Conservation (phyloP, 2,888 invertebrate genomes). For the Agrilus biguttatus region DNA sequence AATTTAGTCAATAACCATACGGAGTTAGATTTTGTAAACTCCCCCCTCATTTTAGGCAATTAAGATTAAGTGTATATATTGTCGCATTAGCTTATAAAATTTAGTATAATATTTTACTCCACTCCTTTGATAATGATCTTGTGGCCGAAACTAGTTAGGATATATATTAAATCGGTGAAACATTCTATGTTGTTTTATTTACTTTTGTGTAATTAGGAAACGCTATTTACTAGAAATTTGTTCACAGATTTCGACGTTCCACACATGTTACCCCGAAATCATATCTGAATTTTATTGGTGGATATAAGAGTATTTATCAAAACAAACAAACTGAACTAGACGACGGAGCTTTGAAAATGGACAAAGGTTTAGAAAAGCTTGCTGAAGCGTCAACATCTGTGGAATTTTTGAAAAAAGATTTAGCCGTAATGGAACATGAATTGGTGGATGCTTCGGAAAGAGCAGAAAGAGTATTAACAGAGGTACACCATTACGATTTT, state of each 20-base stretch:
- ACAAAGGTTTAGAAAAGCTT: slow-evolving; percentile 86
- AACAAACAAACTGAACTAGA: slow-evolving; percentile 80
- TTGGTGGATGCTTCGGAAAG: slow-evolving; percentile 84
- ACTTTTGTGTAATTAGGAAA: no score
- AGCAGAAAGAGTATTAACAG: slow-evolving; percentile 73
- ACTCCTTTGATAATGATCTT: no score
- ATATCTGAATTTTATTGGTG: slow-evolving; percentile 86
- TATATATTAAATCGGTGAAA: no score
- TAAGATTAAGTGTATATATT: no score
- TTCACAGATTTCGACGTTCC: slow-evolving; percentile 66
- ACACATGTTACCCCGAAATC: slow-evolving; percentile 97
- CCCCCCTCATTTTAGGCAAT: no score
- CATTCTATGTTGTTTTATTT: no score
- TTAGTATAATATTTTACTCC: no score
- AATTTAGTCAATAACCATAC: no score
- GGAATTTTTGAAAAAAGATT: slow-evolving; percentile 76
- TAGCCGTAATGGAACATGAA: slow-evolving; percentile 90
- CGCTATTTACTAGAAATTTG: no score
- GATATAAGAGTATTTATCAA: slow-evolving; percentile 88
- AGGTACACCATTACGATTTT: slow-evolving; percentile 26
- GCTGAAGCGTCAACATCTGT: slow-evolving; percentile 92
- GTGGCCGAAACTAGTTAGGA: no score
- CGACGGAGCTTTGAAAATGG: slow-evolving; percentile 84
- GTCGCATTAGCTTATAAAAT: no score
- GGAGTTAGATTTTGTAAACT: no score